A percentile compares a stretch with the other conserved stretches of the same genome.
Conservation (phyloP, 2,113 vertebrate genomes). For the Struthio camelus region DNA sequence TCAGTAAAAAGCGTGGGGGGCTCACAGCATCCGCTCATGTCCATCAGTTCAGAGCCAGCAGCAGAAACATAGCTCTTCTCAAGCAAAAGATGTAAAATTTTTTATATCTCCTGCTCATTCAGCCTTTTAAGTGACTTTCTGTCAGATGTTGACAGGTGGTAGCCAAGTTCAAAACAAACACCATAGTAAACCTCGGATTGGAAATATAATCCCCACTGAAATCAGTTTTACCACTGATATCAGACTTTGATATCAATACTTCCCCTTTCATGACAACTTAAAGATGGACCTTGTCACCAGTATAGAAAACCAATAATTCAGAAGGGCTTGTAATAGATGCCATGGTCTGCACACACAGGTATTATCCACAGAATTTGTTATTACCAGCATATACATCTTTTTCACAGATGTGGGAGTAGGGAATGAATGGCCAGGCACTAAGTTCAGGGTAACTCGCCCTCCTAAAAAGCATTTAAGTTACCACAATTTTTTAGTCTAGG, state of each 20-base stretch:
- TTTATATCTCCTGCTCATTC: neutral
- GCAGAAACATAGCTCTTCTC: neutral
- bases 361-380: neutral
- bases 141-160: neutral
- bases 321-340: neutral
- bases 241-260: neutral
- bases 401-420: neutral
- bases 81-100: neutral
- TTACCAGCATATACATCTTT: accelerated
- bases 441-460: neutral
- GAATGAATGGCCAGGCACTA: neutral
- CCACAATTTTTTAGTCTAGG: neutral
- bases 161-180: neutral
- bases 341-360: accelerated
- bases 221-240: neutral
- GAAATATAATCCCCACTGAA: neutral
- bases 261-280: neutral
- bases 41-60: neutral
- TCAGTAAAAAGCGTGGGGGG: neutral
- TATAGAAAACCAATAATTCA: neutral
- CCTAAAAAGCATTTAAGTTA: neutral
- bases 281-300: neutral
- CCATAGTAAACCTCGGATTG: accelerated
- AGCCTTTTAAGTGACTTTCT: neutral
- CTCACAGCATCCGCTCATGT: neutral